A percentile compares a stretch with the other conserved stretches of the same genome.
Evolutionary conservation across 37 sponge, comb jelly and placozoan genomes (phyloP).

Genomic region (Halisarca cf. caerulea): DNA sequence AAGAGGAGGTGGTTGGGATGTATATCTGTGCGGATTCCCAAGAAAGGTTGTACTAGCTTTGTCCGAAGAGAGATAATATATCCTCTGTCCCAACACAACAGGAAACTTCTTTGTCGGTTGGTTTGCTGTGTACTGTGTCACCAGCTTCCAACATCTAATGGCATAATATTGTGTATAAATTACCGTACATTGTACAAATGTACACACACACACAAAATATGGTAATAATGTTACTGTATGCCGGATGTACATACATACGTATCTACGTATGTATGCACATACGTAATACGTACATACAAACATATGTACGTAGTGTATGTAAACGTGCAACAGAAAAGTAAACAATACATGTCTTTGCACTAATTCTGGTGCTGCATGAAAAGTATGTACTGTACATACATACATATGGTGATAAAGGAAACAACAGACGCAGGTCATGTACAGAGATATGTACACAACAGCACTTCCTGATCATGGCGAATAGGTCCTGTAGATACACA

Average conservation of each 20-base stretch:
- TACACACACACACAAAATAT: not conserved
- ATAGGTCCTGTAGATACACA: too few species aligned
- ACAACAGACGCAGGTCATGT: not conserved
- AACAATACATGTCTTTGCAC: too few species aligned
- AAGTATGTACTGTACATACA: too few species aligned
- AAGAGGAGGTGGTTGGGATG: slow-evolving; percentile 59
- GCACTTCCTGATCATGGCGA: too few species aligned
- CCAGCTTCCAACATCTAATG: not conserved
- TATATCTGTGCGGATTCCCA: slow-evolving; percentile 72
- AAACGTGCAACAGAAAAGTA: too few species aligned
- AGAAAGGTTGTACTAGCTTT: slow-evolving; percentile 65
- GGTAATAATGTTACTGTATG: not conserved
- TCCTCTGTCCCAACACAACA: slow-evolving; percentile 63
- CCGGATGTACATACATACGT: not conserved
- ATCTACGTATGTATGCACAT: too few species aligned
- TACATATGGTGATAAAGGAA: not conserved
- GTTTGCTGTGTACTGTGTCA: not conserved
- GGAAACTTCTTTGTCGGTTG: slow-evolving; percentile 44
- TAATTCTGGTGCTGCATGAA: too few species aligned
- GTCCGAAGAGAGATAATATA: slow-evolving; percentile 69
- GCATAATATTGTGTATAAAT: not conserved
- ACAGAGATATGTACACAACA: not conserved
- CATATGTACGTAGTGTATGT: not conserved
- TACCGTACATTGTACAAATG: not conserved
- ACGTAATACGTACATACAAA: not conserved